phyloP scores from a whole-genome alignment of 2,888 invertebrate species.

The Athripsodes cinereus region DNA sequence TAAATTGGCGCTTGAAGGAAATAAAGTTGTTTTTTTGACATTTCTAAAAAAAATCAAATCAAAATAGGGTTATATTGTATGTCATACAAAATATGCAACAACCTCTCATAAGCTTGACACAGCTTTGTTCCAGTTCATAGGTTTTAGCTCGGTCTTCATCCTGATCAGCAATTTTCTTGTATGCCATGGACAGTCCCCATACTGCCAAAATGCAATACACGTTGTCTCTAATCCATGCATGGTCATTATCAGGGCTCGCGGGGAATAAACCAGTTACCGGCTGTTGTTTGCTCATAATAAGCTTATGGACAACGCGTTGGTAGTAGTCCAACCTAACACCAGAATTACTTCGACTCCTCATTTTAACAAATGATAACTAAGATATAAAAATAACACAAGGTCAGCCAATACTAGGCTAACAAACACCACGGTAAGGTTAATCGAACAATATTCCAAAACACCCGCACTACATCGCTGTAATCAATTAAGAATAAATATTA shows the following conservation, averaged over 20 bases:
- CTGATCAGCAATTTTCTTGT: conserved; percentile 97
- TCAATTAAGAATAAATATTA: not conserved
- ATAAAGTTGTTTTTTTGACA: too few relatives aligned
- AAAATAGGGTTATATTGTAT: too few relatives aligned
- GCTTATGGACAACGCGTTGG: conserved; percentile 87
- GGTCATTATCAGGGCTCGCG: conserved; percentile 77
- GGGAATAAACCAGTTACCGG: conserved; percentile 97
- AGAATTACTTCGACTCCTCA: conserved; percentile 85
- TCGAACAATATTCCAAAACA: not conserved
- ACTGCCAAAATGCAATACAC: conserved; percentile 94
- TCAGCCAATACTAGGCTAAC: not conserved
- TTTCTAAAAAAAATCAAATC: too few relatives aligned
- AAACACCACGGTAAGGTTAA: not conserved
- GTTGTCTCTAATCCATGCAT: conserved; percentile 99
- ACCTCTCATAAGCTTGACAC: conserved; percentile 82
- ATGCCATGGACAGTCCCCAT: conserved; percentile 98
- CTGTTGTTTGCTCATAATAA: conserved; percentile 91
- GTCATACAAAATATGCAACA: too few relatives aligned
- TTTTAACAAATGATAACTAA: conserved; percentile 35
- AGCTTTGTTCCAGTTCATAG: conserved; percentile 93
- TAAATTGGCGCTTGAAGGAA: too few relatives aligned
- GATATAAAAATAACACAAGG: not conserved
- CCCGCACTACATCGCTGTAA: not conserved
- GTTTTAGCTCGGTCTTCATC: conserved; percentile 98
- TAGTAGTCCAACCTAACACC: conserved; percentile 94